phyloP scores from a whole-genome alignment of 1,140 invertebrate genomes.

The Amyelois transitella region DNA sequence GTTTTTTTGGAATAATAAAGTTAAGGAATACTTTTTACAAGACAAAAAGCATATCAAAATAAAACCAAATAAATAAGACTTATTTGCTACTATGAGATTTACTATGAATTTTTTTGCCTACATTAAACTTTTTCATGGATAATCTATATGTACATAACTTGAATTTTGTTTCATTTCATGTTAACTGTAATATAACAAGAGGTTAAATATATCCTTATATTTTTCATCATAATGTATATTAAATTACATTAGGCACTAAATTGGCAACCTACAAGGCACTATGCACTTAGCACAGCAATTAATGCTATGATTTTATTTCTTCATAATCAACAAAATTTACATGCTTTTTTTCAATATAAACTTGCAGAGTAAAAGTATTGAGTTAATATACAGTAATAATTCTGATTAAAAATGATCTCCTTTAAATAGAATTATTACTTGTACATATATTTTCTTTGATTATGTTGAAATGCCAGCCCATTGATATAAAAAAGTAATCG shows the following conservation, averaged over 20 bases:
- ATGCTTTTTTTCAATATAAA: not conserved
- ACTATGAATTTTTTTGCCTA: not conserved
- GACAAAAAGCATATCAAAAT: not conserved
- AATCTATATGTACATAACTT: slow-evolving; percentile 15
- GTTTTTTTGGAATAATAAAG: not conserved
- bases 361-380: not conserved
- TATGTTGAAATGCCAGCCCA: too few relatives aligned
- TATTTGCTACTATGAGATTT: not conserved
- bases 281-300: slow-evolving; percentile 73
- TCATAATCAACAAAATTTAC: slow-evolving; percentile 30
- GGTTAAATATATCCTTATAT: slow-evolving; percentile 41
- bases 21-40: not conserved
- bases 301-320: slow-evolving; percentile 41
- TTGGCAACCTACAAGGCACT: slow-evolving; percentile 76
- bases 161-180: slow-evolving; percentile 9
- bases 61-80: not conserved
- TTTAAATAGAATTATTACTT: too few relatives aligned
- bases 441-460: too few relatives aligned
- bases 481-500: too few relatives aligned
- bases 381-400: too few relatives aligned
- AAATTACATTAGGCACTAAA: slow-evolving; percentile 74
- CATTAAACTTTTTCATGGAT: slow-evolving; percentile 1
- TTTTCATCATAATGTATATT: slow-evolving; percentile 59
- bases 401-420: too few relatives aligned
- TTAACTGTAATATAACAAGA: slow-evolving; percentile 36